Base-by-base conservation (phyloP, 2,888 invertebrate genomes). In the Synanthedon myopaeformis region DNA sequence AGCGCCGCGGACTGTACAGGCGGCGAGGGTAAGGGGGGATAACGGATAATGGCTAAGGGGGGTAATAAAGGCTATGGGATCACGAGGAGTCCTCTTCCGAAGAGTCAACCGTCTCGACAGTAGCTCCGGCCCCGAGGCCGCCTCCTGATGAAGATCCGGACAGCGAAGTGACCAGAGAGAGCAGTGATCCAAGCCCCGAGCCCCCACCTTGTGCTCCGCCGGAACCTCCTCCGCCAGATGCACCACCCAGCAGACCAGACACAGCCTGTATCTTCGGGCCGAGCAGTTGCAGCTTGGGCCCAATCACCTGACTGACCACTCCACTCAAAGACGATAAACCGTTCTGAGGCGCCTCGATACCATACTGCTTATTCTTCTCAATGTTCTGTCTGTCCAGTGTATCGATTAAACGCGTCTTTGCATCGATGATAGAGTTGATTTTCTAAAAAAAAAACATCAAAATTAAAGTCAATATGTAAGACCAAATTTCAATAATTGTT, bases 381-480 rank as follows among this genome's bases (percentile, higher is more conserved):
- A 93, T 90, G 79, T 94, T 95, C 61, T 91, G 79, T 53, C 88
- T 89, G 78, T 95, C 94, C 70, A 94, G 78, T 52, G 90, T 90
- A 54, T 90, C 88, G 56, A 95, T 88, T 64, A 92, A 90, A 41
- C 90, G 89, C 45, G 94, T 94, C 82, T 94, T 94, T 52, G 93
- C 91, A 69, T 95, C 94, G 80, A 95, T 89, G 79, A 94, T 89
- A 59, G 92, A 91, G 84, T 94, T 94, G 86, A 94, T 90, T 92
- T 94, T 94, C 94, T 94, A 89, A 60, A 89, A 81, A 89, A 81
- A 62, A 65, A 55, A 71, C 54, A 64, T 35, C 10, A 35, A 35
- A 35, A 35, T 35, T 35, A 35, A 35, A 35, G 10, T 10, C 35
- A 35, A 35, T 35, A 3, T 10, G 35, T 63, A 58, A 53, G 1